A percentile compares a stretch with the other conserved stretches of the same genome.
Evolutionary conservation across 1,140 invertebrate genomes (phyloP).

Genomic region (Notospermus geniculatus): DNA sequence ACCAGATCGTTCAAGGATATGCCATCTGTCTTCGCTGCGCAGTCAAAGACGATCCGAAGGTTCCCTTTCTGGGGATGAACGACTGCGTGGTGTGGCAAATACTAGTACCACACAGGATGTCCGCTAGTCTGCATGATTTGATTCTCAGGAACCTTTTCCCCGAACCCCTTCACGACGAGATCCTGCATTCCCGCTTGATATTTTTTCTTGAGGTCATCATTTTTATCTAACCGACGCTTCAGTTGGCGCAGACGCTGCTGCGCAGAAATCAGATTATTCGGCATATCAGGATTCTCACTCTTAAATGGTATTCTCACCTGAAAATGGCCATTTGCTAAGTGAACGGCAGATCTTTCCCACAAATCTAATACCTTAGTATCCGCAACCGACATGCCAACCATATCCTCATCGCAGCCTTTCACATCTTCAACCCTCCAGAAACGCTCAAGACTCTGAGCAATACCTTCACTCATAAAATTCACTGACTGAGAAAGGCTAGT

Average conservation of each 20-base stretch:
- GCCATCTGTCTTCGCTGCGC: conserved; percentile 20
- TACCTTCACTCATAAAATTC: too few relatives aligned
- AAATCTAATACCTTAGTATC: not conserved
- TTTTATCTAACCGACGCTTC: not conserved
- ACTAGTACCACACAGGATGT: conserved; percentile 16
- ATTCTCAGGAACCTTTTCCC: conserved; percentile 7
- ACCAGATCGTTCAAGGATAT: conserved; percentile 34
- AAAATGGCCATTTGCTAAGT: not conserved
- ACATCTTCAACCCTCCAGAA: too few relatives aligned
- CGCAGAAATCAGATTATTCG: not conserved
- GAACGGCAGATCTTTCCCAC: not conserved
- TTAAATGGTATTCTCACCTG: not conserved
- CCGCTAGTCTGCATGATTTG: not conserved
- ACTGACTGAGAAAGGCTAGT: too few relatives aligned
- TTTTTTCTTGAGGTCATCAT: not conserved
- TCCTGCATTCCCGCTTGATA: not conserved
- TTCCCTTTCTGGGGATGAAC: conserved; percentile 22
- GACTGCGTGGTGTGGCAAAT: conserved; percentile 29
- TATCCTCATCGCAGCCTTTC: too few relatives aligned
- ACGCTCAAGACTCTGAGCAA: too few relatives aligned
- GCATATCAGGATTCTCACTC: not conserved
- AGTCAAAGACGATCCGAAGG: conserved; percentile 29
- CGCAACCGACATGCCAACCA: not conserved
- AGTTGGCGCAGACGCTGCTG: not conserved
- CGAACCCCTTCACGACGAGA: not conserved